A percentile compares a stretch with the other conserved stretches of the same genome.
Conservation (phyloP, 2,888 invertebrate species). For the Nephrotoma appendiculata region DNA sequence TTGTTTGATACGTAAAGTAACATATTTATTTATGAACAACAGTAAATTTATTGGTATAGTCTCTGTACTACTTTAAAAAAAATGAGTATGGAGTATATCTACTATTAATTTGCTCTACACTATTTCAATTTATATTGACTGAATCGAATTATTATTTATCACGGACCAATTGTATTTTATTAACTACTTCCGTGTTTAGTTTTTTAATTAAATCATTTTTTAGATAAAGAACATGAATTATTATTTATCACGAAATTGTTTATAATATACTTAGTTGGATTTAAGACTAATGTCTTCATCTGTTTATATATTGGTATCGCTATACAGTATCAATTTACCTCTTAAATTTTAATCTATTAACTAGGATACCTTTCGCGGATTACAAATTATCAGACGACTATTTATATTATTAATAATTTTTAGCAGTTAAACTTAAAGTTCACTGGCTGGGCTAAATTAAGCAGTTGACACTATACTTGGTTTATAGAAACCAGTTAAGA, state of each 20-base stretch:
- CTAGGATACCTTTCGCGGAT: too few relatives aligned
- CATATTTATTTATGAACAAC: neutral
- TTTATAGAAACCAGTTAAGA: too few relatives aligned
- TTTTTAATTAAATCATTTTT: neutral
- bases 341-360: too few relatives aligned
- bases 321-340: too few relatives aligned
- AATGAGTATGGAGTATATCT: neutral
- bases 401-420: too few relatives aligned
- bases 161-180: neutral
- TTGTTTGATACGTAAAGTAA: neutral
- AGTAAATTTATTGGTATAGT: neutral
- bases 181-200: neutral
- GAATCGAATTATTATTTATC: neutral
- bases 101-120: neutral
- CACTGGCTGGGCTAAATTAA: too few relatives aligned
- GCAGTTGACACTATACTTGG: too few relatives aligned
- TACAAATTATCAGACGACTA: too few relatives aligned
- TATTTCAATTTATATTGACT: neutral
- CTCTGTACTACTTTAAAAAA: neutral
- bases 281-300: too few relatives aligned
- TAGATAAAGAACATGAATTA: neutral
- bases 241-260: neutral
- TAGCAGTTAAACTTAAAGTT: too few relatives aligned
- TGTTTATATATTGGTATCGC: too few relatives aligned
- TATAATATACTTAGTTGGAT: neutral